Percentiles rank a stretch among this genome's conserved stretches.
Evolutionary conservation across 2,888 invertebrate genomes (phyloP).

Genomic region (Yponomeuta evonymella): DNA sequence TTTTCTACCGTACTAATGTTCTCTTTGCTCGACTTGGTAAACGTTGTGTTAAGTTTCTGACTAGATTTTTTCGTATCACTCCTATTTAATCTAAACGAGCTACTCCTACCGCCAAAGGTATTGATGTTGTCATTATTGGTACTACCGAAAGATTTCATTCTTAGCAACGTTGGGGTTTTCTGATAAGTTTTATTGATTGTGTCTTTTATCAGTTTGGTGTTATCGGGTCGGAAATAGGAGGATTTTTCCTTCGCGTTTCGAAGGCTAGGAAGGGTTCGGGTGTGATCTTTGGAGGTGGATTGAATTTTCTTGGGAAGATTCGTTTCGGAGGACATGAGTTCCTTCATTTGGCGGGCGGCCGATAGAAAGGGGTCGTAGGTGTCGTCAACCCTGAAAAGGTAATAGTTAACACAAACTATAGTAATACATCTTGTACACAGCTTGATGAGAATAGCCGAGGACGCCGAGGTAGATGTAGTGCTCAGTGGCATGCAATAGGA

Average conservation of each 20-base stretch:
- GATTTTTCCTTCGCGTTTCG: slow-evolving; percentile 58
- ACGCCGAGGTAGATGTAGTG: too few relatives aligned
- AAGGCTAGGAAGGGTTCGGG: slow-evolving; percentile 61
- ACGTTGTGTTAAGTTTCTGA: slow-evolving; percentile 65
- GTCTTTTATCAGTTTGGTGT: slow-evolving; percentile 68
- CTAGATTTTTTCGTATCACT: slow-evolving; percentile 58
- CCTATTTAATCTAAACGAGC: slow-evolving; percentile 64
- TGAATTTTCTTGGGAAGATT: slow-evolving; percentile 64
- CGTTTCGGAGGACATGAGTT: slow-evolving; percentile 83
- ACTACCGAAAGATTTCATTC: slow-evolving; percentile 72
- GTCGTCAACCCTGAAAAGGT: slow-evolving; percentile 65
- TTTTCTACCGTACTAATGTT: slow-evolving; percentile 59
- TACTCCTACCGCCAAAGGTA: slow-evolving; percentile 60
- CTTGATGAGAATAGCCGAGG: too few relatives aligned
- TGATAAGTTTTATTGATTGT: slow-evolving; percentile 70
- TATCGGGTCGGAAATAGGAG: slow-evolving; percentile 47
- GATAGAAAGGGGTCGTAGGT: slow-evolving; percentile 86
- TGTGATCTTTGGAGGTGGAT: slow-evolving; percentile 57
- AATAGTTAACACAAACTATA: slow-evolving; percentile 15
- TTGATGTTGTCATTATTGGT: slow-evolving; percentile 48
- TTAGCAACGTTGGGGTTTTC: slow-evolving; percentile 68
- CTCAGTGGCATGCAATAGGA: too few relatives aligned
- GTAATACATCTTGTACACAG: neutral
- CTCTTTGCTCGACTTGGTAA: slow-evolving; percentile 69
- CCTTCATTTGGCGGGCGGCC: slow-evolving; percentile 88